Evolutionary conservation across 1,140 invertebrate species (phyloP).

Genomic region (Hormaphis cornu): DNA sequence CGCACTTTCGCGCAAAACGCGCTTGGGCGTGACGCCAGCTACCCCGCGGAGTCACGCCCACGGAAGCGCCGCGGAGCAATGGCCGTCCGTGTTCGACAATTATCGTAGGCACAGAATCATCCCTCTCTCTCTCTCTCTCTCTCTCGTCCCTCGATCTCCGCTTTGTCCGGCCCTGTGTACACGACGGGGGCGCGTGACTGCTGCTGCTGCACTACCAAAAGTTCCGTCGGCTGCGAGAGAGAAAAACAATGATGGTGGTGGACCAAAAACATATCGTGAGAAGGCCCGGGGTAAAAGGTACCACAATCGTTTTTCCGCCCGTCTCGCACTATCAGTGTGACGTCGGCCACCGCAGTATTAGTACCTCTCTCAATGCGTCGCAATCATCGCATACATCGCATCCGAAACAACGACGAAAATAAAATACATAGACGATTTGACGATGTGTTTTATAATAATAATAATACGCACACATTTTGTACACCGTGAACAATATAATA

Average conservation of each 20-base stretch:
- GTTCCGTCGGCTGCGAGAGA: background rate
- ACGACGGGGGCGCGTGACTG: background rate
- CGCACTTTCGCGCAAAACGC: too few relatives aligned
- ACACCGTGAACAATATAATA: too few relatives aligned
- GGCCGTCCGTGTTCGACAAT: constrained; percentile 15
- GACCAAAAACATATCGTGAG: constrained; percentile 16
- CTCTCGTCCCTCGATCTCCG: background rate
- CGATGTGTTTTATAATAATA: too few relatives aligned
- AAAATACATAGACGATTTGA: too few relatives aligned
- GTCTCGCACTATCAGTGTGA: constrained; percentile 9
- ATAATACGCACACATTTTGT: too few relatives aligned
- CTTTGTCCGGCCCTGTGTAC: background rate
- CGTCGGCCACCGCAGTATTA: background rate
- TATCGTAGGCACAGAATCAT: constrained; percentile 14
- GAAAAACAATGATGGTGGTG: constrained; percentile 22
- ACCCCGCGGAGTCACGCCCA: constrained; percentile 13
- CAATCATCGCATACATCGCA: background rate
- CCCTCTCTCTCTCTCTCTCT: background rate
- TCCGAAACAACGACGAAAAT: background rate
- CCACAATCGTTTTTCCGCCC: background rate
- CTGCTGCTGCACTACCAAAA: too few relatives aligned
- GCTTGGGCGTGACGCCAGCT: constrained; percentile 12
- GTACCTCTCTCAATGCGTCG: too few relatives aligned
- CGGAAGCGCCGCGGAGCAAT: background rate
- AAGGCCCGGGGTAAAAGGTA: constrained; percentile 3